A percentile compares a stretch with the other conserved stretches of the same genome.
Evolutionary conservation across 2,797 vertebrate genomes (phyloP).

Genomic region (Anabas testudineus): DNA sequence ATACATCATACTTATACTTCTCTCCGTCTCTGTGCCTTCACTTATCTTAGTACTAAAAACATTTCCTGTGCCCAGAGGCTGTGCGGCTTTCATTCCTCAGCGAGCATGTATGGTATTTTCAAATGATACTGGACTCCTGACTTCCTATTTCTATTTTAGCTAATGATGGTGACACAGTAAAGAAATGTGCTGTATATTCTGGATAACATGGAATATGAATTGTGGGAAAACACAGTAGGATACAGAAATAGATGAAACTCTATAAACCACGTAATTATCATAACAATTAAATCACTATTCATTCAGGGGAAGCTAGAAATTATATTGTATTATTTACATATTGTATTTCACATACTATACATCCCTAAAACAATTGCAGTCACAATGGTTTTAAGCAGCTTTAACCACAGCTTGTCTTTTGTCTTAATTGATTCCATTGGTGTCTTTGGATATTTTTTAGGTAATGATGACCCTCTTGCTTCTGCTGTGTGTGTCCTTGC

Average conservation of each 20-base stretch:
- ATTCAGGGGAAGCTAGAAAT: not conserved
- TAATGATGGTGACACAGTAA: constrained; percentile 24
- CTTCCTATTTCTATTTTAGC: constrained; percentile 48
- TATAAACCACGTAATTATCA: constrained; percentile 16
- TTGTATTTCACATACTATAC: no score
- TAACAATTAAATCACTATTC: constrained; percentile 46
- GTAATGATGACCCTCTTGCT: constrained; percentile 90
- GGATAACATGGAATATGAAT: constrained; percentile 20
- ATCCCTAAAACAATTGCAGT: no score
- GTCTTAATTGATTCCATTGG: constrained; percentile 1
- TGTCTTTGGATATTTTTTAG: constrained; percentile 54
- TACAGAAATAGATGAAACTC: constrained; percentile 20
- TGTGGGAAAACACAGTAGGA: constrained; percentile 11
- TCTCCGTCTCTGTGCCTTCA: constrained; percentile 19
- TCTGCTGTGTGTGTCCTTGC: constrained; percentile 89
- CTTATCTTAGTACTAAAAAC: constrained; percentile 45
- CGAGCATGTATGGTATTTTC: constrained; percentile 46
- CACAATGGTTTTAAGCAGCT: no score
- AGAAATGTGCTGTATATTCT: constrained; percentile 14
- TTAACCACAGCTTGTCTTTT: no score
- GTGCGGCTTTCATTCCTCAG: constrained; percentile 58
- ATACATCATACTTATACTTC: constrained; percentile 46
- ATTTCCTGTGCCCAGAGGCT: constrained; percentile 58
- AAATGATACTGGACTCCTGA: constrained; percentile 44
- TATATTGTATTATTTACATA: no score